A percentile compares a stretch with the other conserved stretches of the same genome.
These are phyloP conservation scores for Sternarchorhynchus goeldii DNA, from an alignment of 2,797 vertebrate species.

Conservation along the genomic window DNA sequence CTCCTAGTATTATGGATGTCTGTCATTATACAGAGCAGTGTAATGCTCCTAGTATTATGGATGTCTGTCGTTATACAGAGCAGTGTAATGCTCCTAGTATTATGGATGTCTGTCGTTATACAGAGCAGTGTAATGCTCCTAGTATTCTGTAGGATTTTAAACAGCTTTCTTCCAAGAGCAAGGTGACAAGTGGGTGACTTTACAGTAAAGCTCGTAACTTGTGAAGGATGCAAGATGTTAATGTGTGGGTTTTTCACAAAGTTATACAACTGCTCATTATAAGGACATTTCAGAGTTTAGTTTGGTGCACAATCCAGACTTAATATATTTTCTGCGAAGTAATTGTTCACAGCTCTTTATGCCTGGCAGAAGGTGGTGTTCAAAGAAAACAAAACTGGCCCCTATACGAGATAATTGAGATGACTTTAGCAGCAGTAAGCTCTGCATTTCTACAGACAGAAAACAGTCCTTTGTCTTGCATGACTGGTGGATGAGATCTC, in stretches of 20 bases:
- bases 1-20: too few species aligned
- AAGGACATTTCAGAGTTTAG: not conserved
- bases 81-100: not conserved
- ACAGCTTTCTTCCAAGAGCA: not conserved
- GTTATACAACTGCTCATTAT: slow-evolving; percentile 12
- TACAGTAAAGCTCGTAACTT: not conserved
- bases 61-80: not conserved
- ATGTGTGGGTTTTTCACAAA: not conserved
- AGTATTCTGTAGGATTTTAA: not conserved
- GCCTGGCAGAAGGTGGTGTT: not conserved
- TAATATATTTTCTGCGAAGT: not conserved
- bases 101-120: too few species aligned
- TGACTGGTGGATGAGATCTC: slow-evolving; percentile 11
- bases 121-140: not conserved
- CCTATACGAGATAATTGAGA: not conserved
- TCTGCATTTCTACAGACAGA: not conserved
- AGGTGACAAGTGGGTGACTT: slow-evolving; percentile 5
- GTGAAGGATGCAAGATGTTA: not conserved
- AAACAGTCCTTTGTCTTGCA: not conserved
- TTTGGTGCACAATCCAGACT: not conserved
- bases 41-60: too few species aligned
- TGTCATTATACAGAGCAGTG: too few species aligned
- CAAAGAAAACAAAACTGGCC: not conserved
- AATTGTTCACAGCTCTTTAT: slow-evolving; percentile 1
- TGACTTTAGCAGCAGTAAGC: too few species aligned